These are phyloP conservation scores for Ceyx erithaca DNA, from an alignment of 2,797 vertebrate species.

Conservation along the genomic window DNA sequence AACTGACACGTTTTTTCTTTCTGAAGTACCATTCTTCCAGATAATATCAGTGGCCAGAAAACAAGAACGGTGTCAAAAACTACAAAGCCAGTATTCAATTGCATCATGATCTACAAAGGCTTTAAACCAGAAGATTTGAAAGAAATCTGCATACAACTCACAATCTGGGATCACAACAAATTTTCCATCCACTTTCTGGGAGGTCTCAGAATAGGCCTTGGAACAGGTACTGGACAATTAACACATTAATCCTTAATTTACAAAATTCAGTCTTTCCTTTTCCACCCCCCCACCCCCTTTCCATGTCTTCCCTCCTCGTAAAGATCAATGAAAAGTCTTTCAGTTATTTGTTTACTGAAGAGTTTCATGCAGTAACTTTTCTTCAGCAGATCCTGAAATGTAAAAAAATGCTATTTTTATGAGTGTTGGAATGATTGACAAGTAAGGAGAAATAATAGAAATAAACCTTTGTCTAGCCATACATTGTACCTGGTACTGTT, in stretches of 20 bases:
- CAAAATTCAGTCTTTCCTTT: neutral
- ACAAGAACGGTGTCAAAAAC: slow-evolving; percentile 89
- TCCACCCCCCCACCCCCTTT: neutral
- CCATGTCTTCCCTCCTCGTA: neutral
- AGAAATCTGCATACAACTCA: slow-evolving; percentile 92
- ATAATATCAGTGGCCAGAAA: slow-evolving; percentile 89
- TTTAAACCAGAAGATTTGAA: slow-evolving; percentile 87
- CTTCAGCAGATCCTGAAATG: neutral
- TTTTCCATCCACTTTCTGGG: slow-evolving; percentile 91
- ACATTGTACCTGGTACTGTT: neutral
- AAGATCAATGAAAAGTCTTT: neutral
- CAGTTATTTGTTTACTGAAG: neutral
- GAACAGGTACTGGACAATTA: slow-evolving; percentile 83
- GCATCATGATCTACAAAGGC: slow-evolving; percentile 95
- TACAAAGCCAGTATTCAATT: slow-evolving; percentile 90
- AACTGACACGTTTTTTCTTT: slow-evolving; percentile 1
- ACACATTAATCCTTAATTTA: neutral
- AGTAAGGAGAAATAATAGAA: neutral
- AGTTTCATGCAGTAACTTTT: neutral
- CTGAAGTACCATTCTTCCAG: slow-evolving; percentile 89
- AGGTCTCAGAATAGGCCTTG: slow-evolving; percentile 89
- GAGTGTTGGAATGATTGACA: neutral
- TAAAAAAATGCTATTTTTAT: neutral
- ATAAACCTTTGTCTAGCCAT: neutral
- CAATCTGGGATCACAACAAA: slow-evolving; percentile 93